Conservation (phyloP, 2,113 vertebrate genomes). For the Synodontis membranacea region DNA sequence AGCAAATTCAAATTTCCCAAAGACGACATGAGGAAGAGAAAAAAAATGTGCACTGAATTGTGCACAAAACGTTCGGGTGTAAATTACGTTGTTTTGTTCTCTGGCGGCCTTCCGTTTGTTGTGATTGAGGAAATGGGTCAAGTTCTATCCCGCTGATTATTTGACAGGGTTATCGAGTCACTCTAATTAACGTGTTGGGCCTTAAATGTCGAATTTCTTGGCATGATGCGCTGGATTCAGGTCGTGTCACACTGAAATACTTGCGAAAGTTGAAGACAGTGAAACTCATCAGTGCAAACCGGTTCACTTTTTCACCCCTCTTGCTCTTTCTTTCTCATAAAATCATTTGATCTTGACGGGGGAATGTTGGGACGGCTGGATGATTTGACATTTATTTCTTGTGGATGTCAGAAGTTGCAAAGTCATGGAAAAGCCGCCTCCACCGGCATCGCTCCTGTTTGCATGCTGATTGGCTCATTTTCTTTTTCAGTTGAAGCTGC, state of each 20-base stretch:
- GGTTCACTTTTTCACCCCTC: not conserved
- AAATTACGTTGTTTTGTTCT: not conserved
- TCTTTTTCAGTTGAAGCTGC: not conserved
- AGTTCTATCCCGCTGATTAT: not conserved
- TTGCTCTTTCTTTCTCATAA: not conserved
- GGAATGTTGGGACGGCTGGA: not conserved
- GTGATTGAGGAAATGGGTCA: not conserved
- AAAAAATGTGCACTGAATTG: not conserved
- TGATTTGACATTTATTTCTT: constrained; percentile 2
- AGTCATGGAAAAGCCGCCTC: not conserved
- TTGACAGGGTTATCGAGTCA: not conserved
- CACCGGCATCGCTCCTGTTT: not conserved
- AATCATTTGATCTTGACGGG: not conserved
- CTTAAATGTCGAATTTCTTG: not conserved
- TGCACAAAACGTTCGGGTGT: not conserved
- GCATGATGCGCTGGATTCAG: not conserved
- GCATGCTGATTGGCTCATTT: constrained; percentile 26
- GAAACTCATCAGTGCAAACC: not conserved
- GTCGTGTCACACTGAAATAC: not conserved
- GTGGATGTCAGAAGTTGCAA: not conserved
- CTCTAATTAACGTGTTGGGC: not conserved
- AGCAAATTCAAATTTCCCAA: not conserved
- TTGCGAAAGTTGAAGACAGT: not conserved
- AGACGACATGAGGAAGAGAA: not conserved
- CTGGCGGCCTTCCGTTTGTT: not conserved